phyloP scores from a whole-genome alignment of 2,888 invertebrate species.

The Metacarcinus magister region DNA sequence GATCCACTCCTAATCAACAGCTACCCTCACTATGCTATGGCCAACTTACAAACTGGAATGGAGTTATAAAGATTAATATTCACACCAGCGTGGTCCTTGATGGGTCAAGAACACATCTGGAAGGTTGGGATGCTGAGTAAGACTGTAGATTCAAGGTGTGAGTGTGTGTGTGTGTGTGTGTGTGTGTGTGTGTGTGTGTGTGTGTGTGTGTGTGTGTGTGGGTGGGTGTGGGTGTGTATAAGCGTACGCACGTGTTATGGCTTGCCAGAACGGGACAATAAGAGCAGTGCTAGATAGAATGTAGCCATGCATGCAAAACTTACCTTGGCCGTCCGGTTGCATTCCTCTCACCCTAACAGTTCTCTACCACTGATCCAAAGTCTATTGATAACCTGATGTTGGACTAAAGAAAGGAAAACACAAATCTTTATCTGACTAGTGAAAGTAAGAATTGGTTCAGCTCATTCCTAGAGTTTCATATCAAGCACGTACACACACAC shows the following conservation, averaged over 20 bases:
- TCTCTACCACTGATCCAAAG: no score
- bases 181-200: no score
- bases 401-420: no score
- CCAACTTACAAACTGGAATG: not conserved
- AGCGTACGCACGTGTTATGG: not conserved
- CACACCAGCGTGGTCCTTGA: not conserved
- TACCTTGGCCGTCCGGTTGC: not conserved
- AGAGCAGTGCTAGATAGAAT: not conserved
- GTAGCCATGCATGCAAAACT: not conserved
- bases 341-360: not conserved
- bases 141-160: not conserved
- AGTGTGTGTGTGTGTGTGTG: not conserved
- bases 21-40: not conserved
- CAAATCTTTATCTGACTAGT: no score
- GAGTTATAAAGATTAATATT: not conserved
- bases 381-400: no score
- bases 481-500: no score
- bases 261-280: not conserved
- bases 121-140: constrained; percentile 2
- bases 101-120: constrained; percentile 27
- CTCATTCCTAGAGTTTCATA: no score
- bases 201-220: not conserved
- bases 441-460: no score
- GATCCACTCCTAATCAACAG: not conserved
- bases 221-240: not conserved